Base-by-base conservation (phyloP, 2,113 vertebrate genomes). In the Balaenoptera acutorostrata region DNA sequence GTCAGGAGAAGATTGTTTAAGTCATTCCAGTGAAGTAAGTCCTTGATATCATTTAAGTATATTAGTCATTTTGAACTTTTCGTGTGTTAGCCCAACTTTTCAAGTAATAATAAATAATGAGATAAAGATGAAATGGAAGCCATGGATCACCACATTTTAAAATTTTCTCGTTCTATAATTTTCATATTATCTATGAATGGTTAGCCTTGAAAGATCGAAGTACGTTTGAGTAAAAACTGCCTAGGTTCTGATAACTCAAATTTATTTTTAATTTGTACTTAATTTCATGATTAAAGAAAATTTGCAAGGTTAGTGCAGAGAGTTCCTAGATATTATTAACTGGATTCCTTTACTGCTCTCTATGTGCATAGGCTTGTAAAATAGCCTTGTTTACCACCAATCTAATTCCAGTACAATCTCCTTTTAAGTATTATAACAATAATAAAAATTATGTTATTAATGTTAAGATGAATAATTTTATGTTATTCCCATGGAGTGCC, bases 1-100 rank as follows among this genome's bases (percentile, higher is more conserved):
- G 6, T 52, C 46, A 49, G 74, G 39, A 77, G 96, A 96, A 39
- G 63, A 93, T 29, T 69, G 78, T 57, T 63, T 94, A 90, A 97
- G 88, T 87, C 31, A 81, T 81, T 85, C 90, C 20, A 29, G 27
- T n/a, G 85, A 94, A 96, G 96, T 97, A 94, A 98, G 98, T 96
- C 9, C 23, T 36, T 82, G 13, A 63, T 71, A 68, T 81, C 6
- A 69, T 64, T 72, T 21, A 69, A 39, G 10, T 75, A 12, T 61
- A 46, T 72, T 57, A 39, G 55, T 86, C 39, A 64, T 78, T 94
- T 71, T 27, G 25, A 46, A 44, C 39, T 69, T 74, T 90, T 92
- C 36, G 10, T 33, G 33, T 81, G 23, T 89, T 72, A 49, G n/a
- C 0, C 20, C 59, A 61, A 44, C 8, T 90, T 33, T 36, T 14